Evolutionary conservation across 1,140 invertebrate species (phyloP).

Genomic region (Amphibalanus amphitrite): DNA sequence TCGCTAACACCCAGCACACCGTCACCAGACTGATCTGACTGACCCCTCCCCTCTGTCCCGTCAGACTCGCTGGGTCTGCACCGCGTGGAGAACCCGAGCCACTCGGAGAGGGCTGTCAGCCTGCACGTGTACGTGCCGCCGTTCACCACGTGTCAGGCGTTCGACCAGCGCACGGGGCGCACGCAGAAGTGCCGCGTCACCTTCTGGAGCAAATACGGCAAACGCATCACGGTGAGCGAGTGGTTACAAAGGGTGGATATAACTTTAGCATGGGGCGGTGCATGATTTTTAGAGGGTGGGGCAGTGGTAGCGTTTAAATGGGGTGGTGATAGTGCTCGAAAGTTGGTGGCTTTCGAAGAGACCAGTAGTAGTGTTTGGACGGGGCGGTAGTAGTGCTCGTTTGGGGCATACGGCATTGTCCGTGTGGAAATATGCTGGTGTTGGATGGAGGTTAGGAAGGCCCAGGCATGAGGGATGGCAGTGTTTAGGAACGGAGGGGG

Average conservation of each 20-base stretch:
- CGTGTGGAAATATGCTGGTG: too few relatives aligned
- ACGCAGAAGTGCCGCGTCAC: conserved; percentile 50
- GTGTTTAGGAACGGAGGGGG: too few relatives aligned
- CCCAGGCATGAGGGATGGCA: too few relatives aligned
- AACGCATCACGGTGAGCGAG: conserved; percentile 19
- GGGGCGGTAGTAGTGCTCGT: not conserved
- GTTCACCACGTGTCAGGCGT: conserved; percentile 66
- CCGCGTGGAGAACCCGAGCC: conserved; percentile 84
- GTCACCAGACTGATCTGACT: conserved; percentile 27
- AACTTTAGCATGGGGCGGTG: not conserved
- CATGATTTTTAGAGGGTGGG: not conserved
- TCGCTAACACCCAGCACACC: conserved; percentile 70
- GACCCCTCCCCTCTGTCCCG: conserved; percentile 5
- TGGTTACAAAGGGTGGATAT: not conserved
- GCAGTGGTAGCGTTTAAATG: not conserved
- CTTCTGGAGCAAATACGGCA: conserved; percentile 76
- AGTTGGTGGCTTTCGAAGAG: too few relatives aligned
- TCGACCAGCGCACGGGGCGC: conserved; percentile 78
- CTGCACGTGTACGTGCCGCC: conserved; percentile 94
- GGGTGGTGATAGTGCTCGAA: too few relatives aligned
- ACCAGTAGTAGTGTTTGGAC: too few relatives aligned
- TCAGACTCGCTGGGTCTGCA: conserved; percentile 85
- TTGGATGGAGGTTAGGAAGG: too few relatives aligned
- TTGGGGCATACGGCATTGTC: too few relatives aligned
- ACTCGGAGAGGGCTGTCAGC: conserved; percentile 69